Base-by-base conservation (phyloP, 2,797 vertebrate genomes). In the Lepilemur septentrionalis region DNA sequence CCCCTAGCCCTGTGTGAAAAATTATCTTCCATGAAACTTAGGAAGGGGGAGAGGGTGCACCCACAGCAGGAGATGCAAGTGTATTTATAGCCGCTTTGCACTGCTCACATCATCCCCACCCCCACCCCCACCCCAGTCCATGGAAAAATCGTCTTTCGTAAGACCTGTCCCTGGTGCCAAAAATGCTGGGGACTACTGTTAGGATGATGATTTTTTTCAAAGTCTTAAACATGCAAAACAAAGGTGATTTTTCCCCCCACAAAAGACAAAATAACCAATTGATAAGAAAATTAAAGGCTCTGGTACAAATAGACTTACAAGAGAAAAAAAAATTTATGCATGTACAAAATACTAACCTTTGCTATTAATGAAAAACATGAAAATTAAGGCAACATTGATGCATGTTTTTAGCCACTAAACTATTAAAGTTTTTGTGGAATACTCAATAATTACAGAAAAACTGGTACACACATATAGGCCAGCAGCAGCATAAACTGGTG, bases 171-270 rank as follows among this genome's bases (percentile, higher is more conserved):
- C 57, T 28, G 57, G 25, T 59, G 23, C 25, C 57, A 25, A 59
- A 59, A 59, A 59, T 25, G 57, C 28, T 59, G 57, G 57, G 57
- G 57, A 12, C 25, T 23, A 5, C 57, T 59, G 57, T 28, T 59
- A n/a, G 38, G 38, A 93, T 84, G 41, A 82, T 52, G 11, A 80
- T 32, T 59, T 84, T 67, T 89, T 75, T 76, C 48, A 63, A 95
- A 80, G n/a, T 85, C 89, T 89, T 82, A 91, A 94, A 86, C 91
- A 76, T 84, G 10, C 30, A 91, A 97, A 96, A 81, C 22, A 84
- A 83, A 92, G 17, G 25, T 92, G 0, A 69, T 91, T 55, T 67
- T 23, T 48, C 52, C 28, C 43, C 43, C 35, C 15, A 89, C 10
- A 93, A 91, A 95, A 86, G 63, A 87, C 8, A 94, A 79, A 93